Evolutionary conservation across 2,888 invertebrate genomes (phyloP).

Genomic region (Luperina nickerlii): DNA sequence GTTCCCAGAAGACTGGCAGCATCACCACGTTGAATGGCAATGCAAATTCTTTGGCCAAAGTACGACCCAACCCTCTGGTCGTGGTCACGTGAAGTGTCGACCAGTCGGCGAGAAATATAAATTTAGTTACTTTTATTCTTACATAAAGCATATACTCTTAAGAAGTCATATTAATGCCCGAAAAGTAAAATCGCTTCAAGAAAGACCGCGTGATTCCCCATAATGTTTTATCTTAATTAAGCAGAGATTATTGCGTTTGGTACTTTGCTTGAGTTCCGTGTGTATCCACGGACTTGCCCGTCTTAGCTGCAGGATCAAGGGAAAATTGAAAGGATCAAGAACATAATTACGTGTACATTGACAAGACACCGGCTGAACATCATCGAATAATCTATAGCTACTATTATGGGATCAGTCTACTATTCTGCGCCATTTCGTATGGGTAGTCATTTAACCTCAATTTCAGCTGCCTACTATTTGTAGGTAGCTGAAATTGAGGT

Average conservation of each 20-base stretch:
- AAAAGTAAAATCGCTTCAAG: constrained; percentile 19
- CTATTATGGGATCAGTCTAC: constrained; percentile 15
- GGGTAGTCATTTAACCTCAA: no score
- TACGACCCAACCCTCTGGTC: no score
- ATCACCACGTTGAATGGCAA: no score
- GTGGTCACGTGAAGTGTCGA: no score
- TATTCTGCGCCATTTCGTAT: neutral
- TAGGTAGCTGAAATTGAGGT: neutral
- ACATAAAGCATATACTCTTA: neutral
- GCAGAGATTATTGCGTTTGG: constrained; percentile 33
- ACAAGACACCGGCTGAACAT: constrained; percentile 30
- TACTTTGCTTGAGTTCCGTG: constrained; percentile 49
- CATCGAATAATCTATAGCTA: constrained; percentile 29
- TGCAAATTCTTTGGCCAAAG: no score
- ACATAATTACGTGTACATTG: constrained; percentile 63
- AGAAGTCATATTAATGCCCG: neutral
- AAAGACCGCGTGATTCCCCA: constrained; percentile 37
- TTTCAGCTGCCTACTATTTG: no score
- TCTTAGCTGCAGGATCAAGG: constrained; percentile 61
- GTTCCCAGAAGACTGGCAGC: no score
- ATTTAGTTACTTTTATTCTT: no score
- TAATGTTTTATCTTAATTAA: constrained; percentile 50
- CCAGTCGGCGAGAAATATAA: no score
- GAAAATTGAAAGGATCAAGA: constrained; percentile 66
- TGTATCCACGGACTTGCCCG: constrained; percentile 44